Evolutionary conservation across 2,888 invertebrate species (phyloP), one percentile per base, ranked within the genome.

Genomic region (Eilema griseolum): DNA sequence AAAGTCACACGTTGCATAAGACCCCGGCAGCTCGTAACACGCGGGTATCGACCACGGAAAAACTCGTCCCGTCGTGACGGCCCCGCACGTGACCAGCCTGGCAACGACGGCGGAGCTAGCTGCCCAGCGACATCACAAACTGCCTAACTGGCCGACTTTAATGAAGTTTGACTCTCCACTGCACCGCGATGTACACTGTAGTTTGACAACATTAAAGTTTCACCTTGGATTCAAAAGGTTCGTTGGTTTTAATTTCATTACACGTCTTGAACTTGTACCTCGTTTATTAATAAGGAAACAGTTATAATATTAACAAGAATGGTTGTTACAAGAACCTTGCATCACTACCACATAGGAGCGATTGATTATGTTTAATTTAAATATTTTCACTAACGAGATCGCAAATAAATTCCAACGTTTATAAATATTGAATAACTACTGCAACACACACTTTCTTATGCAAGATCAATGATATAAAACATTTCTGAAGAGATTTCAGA

Each of bases 1-100:
- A 84, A 86, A 81, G 82, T 78, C 83, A 82, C 77, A 72, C 67
- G 83, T 89, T 89, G 86, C 86, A 86, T 88, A 90, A 89, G 86
- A 85, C 80, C 77, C 82, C 80, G 83, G 73, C 74, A 75, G 77
- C 57, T 59, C 75, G 80, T 46, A 23, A 74, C 86, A 81, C 79
- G 86, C 82, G 86, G 88, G 88, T 88, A 89, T 89, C 88, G 89
- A 88, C 90, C 89, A 87, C 85, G 88, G 90, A 90, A 91, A 89
- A 90, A 90, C 89, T 76, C 67, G 82, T 78, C 80, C 79, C 84
- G 76, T 83, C 88, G 89, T 87, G 90, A 88, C 89, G 86, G 81
- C 80, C 73, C 71, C 74, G 86, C 76, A 93, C 93, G 93, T 93
- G 93, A 89, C 88, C 72, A 70, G 90, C 82, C 79, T 92, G 72